A percentile compares a stretch with the other conserved stretches of the same genome.
Evolutionary conservation across 2,888 invertebrate species (phyloP).

Genomic region (Pecten maximus): DNA sequence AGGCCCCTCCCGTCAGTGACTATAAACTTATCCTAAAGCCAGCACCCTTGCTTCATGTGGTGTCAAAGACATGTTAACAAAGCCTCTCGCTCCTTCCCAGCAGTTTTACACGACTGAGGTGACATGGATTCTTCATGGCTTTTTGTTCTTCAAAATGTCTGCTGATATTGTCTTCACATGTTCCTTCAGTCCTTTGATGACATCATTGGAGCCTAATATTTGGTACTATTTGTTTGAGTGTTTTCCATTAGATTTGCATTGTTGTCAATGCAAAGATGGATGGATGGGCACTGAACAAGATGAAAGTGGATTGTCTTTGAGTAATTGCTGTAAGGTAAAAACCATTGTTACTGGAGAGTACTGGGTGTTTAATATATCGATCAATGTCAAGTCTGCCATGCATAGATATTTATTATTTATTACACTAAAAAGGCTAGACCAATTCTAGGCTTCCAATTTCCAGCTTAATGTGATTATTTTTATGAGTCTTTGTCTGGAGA

Average conservation of each 20-base stretch:
- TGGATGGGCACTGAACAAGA: background rate
- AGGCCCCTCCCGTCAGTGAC: background rate
- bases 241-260: background rate
- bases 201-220: background rate
- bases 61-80: background rate
- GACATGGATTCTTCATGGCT: background rate
- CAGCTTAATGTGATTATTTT: background rate
- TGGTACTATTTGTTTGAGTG: background rate
- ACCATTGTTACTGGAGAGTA: background rate
- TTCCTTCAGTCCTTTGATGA: background rate
- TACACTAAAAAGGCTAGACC: conserved; percentile 82
- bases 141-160: conserved; percentile 10
- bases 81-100: background rate
- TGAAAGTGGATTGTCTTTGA: background rate
- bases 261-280: background rate
- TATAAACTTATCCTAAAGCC: background rate
- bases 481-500: background rate
- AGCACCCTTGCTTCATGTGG: background rate
- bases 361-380: background rate
- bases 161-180: background rate
- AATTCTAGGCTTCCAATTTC: background rate
- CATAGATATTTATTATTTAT: background rate
- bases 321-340: background rate
- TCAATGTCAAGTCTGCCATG: background rate
- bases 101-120: background rate